phyloP scores from a whole-genome alignment of 2,113 vertebrate species.

The Macroglossus sobrinus region DNA sequence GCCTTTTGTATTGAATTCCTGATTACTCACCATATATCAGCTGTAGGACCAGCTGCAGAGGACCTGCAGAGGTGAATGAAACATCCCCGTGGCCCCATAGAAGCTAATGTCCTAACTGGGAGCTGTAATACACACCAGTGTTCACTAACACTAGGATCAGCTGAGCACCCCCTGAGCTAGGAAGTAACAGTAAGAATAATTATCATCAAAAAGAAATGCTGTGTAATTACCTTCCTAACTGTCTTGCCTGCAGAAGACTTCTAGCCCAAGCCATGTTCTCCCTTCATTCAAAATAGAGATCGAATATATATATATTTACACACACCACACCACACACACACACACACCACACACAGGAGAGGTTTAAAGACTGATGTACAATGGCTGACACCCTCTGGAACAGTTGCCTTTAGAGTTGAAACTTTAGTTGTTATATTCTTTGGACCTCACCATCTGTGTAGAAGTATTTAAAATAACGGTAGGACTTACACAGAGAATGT shows the following conservation, averaged over 20 bases:
- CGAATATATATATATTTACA: not conserved
- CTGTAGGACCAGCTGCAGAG: not conserved
- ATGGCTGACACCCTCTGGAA: not conserved
- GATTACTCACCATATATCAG: not conserved
- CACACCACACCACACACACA: too few relatives aligned
- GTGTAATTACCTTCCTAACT: not conserved
- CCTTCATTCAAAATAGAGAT: not conserved
- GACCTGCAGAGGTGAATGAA: not conserved
- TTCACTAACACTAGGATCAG: not conserved
- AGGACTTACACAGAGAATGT: not conserved
- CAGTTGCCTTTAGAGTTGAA: not conserved
- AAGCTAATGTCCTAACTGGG: not conserved
- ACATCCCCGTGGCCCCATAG: not conserved
- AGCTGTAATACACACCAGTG: too few relatives aligned
- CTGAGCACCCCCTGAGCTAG: not conserved
- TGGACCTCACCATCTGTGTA: too few relatives aligned
- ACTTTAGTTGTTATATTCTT: not conserved
- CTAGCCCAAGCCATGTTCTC: too few relatives aligned
- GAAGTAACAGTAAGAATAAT: not conserved
- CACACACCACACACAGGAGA: not conserved
- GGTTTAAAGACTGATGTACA: too few relatives aligned
- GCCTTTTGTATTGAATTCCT: not conserved
- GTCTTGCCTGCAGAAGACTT: not conserved
- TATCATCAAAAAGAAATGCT: not conserved
- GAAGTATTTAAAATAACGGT: not conserved